A percentile compares a stretch with the other conserved stretches of the same genome.
These are phyloP conservation scores for Tenebrosternarchus preto DNA, from an alignment of 2,113 vertebrate species.

Conservation along the genomic window DNA sequence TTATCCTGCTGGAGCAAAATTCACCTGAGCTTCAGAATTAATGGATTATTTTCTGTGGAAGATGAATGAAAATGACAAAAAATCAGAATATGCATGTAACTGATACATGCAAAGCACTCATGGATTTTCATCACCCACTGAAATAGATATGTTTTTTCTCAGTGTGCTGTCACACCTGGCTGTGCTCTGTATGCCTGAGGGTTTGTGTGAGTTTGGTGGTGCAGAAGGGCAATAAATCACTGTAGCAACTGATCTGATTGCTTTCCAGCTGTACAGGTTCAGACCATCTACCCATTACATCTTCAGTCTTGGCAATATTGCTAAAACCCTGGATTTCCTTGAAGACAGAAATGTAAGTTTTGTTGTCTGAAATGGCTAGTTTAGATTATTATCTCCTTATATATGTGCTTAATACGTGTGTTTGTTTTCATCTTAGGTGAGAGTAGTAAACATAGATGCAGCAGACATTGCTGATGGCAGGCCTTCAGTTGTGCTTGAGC, in stretches of 20 bases:
- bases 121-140: too few relatives aligned
- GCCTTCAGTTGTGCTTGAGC: slow-evolving; percentile 84
- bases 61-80: too few relatives aligned
- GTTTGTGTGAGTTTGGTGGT: too few relatives aligned
- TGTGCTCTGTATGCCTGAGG: too few relatives aligned
- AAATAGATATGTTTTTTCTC: too few relatives aligned
- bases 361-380: neutral
- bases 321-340: slow-evolving; percentile 86
- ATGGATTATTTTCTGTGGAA: too few relatives aligned
- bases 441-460: slow-evolving; percentile 86
- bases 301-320: slow-evolving; percentile 92
- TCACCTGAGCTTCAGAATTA: too few relatives aligned
- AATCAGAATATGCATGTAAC: too few relatives aligned
- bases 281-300: slow-evolving; percentile 86
- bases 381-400: neutral
- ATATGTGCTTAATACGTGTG: neutral
- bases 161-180: too few relatives aligned
- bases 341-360: slow-evolving; percentile 89
- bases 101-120: too few relatives aligned
- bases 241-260: slow-evolving; percentile 1
- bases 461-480: slow-evolving; percentile 87
- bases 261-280: slow-evolving; percentile 83
- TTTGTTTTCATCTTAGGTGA: slow-evolving; percentile 77
- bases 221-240: neutral
- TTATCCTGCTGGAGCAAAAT: too few relatives aligned